Base-by-base conservation (phyloP, 2,797 vertebrate genomes). In the Spinibarbus caldwelli region DNA sequence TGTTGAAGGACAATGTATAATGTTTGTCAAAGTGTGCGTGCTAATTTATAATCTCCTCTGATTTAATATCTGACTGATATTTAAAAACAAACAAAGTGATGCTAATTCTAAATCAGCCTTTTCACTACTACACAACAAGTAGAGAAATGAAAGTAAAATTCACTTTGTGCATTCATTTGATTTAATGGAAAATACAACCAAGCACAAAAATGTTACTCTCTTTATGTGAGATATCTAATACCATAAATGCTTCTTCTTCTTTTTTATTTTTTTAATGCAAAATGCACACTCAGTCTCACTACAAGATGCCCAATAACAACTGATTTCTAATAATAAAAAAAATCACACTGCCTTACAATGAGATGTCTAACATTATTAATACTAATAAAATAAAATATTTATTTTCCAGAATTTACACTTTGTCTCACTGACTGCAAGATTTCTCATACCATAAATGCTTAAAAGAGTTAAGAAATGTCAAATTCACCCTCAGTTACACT, bases 1-100 rank as follows among this genome's bases (percentile, higher is more conserved):
- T 59, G 75, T 41, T 71, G 17, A 29, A 71, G 49, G 67, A 43
- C 23, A 26, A 26, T 45, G 68, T 82, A 49, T 59, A 82, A 82
- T 59, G 52, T 82, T 21, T 82, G 36, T 57, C 26, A 14, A 34
- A 43, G 68, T 59, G 52, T 29, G 19, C 38, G 26, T 72, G 68
- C 67, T 82, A 17, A 82, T 59, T 57, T 71, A 57, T 72, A 82
- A 82, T 31, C 68, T 59, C n/a, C 12, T n/a, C n/a, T n/a, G 21
- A 75, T 75, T 75, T 66, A 62, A 83, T 75, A 83, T 75, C 17
- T 83, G 54, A 66, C 80, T n/a, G n/a, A n/a, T n/a, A n/a, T n/a
- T n/a, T n/a, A n/a, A n/a, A n/a, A n/a, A n/a, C n/a, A n/a, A n/a
- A n/a, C n/a, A n/a, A n/a, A n/a, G n/a, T n/a, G n/a, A n/a, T n/a